phyloP scores from a whole-genome alignment of 2,888 invertebrate species.

The Drosophila crucigera region DNA sequence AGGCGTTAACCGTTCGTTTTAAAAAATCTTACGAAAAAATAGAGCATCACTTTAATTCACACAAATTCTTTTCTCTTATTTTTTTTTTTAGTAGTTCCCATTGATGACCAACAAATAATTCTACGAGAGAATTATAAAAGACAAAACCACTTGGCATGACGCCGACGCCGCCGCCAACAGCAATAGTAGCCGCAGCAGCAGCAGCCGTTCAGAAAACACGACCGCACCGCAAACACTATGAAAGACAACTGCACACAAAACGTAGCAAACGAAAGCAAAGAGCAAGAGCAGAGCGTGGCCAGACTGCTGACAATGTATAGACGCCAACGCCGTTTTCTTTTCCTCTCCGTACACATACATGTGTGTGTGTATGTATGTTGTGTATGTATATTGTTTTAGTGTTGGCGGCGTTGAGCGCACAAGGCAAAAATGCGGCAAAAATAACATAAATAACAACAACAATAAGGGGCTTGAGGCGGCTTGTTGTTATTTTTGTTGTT shows the following conservation, averaged over 20 bases:
- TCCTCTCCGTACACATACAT: conserved; percentile 23
- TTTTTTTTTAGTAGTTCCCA: conserved; percentile 12
- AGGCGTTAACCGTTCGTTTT: conserved; percentile 8
- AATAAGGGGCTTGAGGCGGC: conserved; percentile 33
- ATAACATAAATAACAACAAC: conserved; percentile 72
- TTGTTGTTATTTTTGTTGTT: conserved; percentile 51
- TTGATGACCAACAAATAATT: conserved; percentile 42
- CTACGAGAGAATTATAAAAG: conserved; percentile 35
- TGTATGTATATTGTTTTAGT: conserved; percentile 26
- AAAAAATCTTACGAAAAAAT: background rate
- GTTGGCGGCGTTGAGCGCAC: conserved; percentile 22
- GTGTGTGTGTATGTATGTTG: background rate
- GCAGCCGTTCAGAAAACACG: conserved; percentile 55
- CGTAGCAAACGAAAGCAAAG: conserved; percentile 52
- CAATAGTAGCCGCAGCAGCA: conserved; percentile 20
- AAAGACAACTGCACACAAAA: conserved; percentile 64
- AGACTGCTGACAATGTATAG: conserved; percentile 48
- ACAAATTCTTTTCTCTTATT: conserved; percentile 10
- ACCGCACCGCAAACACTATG: conserved; percentile 66
- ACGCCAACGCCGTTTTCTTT: conserved; percentile 48
- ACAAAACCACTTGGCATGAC: conserved; percentile 63
- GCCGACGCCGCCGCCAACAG: conserved; percentile 47
- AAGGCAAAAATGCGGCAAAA: conserved; percentile 55
- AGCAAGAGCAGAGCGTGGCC: conserved; percentile 61
- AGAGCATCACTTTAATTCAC: conserved; percentile 18